Base-by-base conservation (phyloP, 1,140 invertebrate genomes). In the Micrasema minimum region DNA sequence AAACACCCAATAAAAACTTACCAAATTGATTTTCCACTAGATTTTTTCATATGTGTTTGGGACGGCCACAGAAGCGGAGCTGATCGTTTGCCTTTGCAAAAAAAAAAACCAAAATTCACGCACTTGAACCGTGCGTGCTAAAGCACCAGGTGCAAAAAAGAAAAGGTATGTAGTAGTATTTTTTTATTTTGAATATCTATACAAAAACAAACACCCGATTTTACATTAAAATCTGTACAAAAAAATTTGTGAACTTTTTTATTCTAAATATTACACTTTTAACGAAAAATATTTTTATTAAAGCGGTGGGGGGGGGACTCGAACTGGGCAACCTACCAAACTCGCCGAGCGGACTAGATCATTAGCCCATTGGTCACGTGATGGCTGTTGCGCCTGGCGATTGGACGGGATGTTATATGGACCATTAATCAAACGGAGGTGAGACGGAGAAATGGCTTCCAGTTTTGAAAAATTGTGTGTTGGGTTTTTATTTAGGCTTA, bases 401-500 rank as follows among this genome's bases (percentile, higher is more conserved):
- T 55, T 55, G 51, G 51, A 55, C 51, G 35, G 51, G 51, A 55
- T 31, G 51, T 55, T 55, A 55, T 55, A 55, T 31, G 51, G 51
- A 11, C 22, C 11, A 55, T 55, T 55, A 31, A 55, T 55, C 51
- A 55, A 14, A 31, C 12, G 16, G 51, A 12, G n/a, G 22, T 35
- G 26, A n/a, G 22, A 12, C 12, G 22, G 10, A 9, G 51, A 55
- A 26, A 22, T 31, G 51, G 7, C 51, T 26, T n/a, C n/a, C n/a
- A n/a, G n/a, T n/a, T n/a, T n/a, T n/a, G n/a, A n/a, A n/a, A n/a
- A n/a, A n/a, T n/a, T n/a, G n/a, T n/a, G n/a, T n/a, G n/a, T n/a
- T n/a, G n/a, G n/a, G n/a, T n/a, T n/a, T n/a, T n/a, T n/a, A n/a
- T n/a, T n/a, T n/a, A n/a, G n/a, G n/a, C n/a, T n/a, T n/a, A n/a